These are phyloP conservation scores for Scolopax bukidnonensis DNA, from an alignment of 2,797 vertebrate species.

Conservation along the genomic window DNA sequence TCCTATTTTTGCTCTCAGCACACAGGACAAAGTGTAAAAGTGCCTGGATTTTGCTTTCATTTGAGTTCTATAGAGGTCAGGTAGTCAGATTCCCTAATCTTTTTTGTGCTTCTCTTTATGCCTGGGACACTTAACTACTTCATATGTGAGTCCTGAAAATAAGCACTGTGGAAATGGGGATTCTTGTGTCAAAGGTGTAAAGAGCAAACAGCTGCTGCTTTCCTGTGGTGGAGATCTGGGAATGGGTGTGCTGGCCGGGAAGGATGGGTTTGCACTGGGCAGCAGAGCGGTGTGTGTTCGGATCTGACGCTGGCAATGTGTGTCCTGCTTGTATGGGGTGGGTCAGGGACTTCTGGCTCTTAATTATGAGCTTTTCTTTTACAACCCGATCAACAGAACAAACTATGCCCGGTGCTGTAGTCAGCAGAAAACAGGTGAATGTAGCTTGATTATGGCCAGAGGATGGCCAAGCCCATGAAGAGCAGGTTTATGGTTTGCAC, in stretches of 20 bases:
- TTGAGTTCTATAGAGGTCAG: background rate
- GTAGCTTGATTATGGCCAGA: background rate
- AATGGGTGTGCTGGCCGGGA: fast-evolving
- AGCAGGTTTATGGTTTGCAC: background rate
- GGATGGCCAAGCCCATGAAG: background rate
- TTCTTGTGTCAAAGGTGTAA: background rate
- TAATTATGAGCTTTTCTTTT: background rate
- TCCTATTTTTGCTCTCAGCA: background rate
- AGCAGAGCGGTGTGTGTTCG: fast-evolving
- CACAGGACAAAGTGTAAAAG: background rate
- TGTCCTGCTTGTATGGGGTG: background rate
- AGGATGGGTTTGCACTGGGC: background rate
- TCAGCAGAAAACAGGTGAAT: background rate
- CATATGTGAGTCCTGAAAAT: background rate
- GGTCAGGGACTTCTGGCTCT: background rate
- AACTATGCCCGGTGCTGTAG: background rate
- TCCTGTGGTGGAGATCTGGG: background rate
- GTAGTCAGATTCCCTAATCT: background rate
- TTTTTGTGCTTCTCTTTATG: background rate
- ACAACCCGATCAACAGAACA: background rate
- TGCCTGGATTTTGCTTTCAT: background rate
- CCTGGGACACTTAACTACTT: background rate
- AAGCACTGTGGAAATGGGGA: background rate
- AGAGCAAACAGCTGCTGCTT: background rate
- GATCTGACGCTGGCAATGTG: background rate